These are phyloP conservation scores for Atlantisia rogersi DNA, from an alignment of 2,113 vertebrate genomes.

Conservation along the genomic window DNA sequence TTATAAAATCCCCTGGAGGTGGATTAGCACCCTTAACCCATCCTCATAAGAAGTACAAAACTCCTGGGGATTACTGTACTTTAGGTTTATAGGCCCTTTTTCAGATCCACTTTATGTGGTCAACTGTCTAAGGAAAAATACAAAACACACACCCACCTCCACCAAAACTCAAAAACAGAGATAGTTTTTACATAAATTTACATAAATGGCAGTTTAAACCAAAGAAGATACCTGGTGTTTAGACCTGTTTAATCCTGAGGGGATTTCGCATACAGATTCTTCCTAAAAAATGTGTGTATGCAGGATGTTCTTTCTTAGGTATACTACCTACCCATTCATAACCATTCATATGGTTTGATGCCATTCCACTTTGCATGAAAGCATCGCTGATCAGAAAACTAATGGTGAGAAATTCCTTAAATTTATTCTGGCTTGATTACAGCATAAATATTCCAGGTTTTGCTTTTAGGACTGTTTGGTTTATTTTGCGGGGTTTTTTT, in stretches of 20 bases:
- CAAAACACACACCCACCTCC: background rate
- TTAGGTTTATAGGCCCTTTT: background rate
- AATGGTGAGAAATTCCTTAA: background rate
- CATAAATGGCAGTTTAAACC: background rate
- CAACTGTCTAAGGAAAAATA: background rate
- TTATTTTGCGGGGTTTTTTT: background rate
- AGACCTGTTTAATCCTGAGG: background rate
- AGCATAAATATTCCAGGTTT: background rate
- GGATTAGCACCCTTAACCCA: background rate
- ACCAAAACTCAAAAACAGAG: background rate
- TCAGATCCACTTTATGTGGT: background rate
- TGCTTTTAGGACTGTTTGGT: background rate
- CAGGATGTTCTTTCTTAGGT: background rate
- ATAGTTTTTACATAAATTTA: background rate
- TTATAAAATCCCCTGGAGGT: background rate
- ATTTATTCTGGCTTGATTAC: background rate
- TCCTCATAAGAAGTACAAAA: background rate
- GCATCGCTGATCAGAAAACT: background rate
- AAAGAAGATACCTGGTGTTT: background rate
- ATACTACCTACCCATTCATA: background rate
- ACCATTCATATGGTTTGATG: background rate
- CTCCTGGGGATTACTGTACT: background rate
- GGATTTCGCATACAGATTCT: background rate
- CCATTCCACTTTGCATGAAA: background rate
- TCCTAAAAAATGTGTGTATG: background rate